Evolutionary conservation across 64 coral and sea anemone species (phyloP), one percentile per base, ranked within the genome.

Genomic region (Cladopsammia gracilis): DNA sequence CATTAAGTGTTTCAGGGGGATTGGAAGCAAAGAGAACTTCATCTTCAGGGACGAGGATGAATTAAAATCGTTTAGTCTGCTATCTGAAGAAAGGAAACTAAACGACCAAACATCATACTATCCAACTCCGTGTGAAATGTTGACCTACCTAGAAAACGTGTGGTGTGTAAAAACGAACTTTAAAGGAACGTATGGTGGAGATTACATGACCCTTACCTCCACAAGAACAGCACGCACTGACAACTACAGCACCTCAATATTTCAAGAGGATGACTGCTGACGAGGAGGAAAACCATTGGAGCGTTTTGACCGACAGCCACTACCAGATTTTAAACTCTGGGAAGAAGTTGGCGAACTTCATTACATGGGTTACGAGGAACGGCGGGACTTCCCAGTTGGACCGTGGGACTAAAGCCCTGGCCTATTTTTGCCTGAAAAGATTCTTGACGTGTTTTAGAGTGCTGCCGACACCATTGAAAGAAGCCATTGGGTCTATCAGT

Each of bases 401-500:
- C 34, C 80, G 13, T 77, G 90, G 90, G 90, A 92, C 76, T 18
- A 85, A 50, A 78, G 82, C 51, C 91, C 91, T 49, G 83, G 45
- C 34, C 73, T 93, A 20, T 93, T 87, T 79, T 68, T 89, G 18
- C 93, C 87, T 22, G 93, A 95, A 71, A 89, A 85, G 52, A 48
- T 95, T 25, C 72, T 95, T 3, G 61, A 95, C 71, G 43, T 95
- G 93, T 24, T 95, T 90, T 48, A 95, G 60, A 90, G 87, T 83
- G 43, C 16, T 75, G 14, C 87, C 47, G 51, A 95, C 13, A 53
- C 87, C 73, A 23, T 52, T 87, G 62, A 18, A 60, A 24, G 76
- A 67, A 60, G 10, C 10, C 7, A 16, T 95, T 68, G 75, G 4
- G 2, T 89, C 87, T 2, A 68, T 90, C 19, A 70, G 60, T 90